phyloP scores from a whole-genome alignment of 2,888 invertebrate genomes.

The Nebria salina region DNA sequence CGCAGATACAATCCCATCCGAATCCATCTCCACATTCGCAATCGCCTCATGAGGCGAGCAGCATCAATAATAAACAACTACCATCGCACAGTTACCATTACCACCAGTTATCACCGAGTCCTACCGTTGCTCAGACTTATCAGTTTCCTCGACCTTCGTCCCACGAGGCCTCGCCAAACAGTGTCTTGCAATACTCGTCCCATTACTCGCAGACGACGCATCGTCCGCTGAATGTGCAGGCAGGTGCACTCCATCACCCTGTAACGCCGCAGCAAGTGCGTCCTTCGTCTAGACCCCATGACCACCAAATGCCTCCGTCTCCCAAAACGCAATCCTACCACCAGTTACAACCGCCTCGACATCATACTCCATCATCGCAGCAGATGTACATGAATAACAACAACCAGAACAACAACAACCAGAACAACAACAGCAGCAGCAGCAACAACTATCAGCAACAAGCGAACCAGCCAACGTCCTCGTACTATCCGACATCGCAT shows the following conservation, averaged over 20 bases:
- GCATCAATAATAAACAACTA: slow-evolving; percentile 48
- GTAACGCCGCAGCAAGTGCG: slow-evolving; percentile 47
- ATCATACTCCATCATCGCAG: slow-evolving; percentile 23
- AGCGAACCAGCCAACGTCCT: not conserved
- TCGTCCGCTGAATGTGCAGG: slow-evolving; percentile 12
- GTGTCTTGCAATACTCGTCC: slow-evolving; percentile 56
- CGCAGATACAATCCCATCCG: slow-evolving; percentile 52
- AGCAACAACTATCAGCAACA: slow-evolving; percentile 29
- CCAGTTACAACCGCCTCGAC: slow-evolving; percentile 48
- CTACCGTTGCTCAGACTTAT: slow-evolving; percentile 56
- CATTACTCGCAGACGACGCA: slow-evolving; percentile 53
- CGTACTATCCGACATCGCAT: slow-evolving; percentile 33
- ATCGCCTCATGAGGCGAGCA: slow-evolving; percentile 38
- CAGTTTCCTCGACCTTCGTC: slow-evolving; percentile 63
- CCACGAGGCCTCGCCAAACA: slow-evolving; percentile 51
- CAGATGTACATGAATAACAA: slow-evolving; percentile 19
- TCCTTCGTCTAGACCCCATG: slow-evolving; percentile 51
- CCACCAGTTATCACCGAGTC: slow-evolving; percentile 40
- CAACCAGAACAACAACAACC: slow-evolving; percentile 23
- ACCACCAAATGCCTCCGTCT: slow-evolving; percentile 50
- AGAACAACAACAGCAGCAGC: not conserved
- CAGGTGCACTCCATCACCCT: slow-evolving; percentile 31
- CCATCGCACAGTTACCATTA: slow-evolving; percentile 55
- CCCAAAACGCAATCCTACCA: slow-evolving; percentile 55
- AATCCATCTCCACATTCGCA: slow-evolving; percentile 47